Conservation (phyloP, 2,113 vertebrate genomes). For the Cryptotis parvus region DNA sequence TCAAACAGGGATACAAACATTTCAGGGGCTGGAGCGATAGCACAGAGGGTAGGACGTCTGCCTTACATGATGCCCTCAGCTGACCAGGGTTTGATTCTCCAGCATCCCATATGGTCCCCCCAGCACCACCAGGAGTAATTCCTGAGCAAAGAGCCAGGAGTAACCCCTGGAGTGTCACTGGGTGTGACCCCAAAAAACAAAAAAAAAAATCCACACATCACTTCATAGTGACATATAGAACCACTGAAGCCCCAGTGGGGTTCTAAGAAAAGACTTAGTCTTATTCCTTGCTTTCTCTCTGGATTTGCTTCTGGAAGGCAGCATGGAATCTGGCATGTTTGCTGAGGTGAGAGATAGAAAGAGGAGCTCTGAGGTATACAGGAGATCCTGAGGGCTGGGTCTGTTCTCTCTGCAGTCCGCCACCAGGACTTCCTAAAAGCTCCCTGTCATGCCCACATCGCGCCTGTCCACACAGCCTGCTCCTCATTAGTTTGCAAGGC, state of each 20-base stretch:
- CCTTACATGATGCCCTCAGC: no score
- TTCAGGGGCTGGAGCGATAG: no score
- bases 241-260: not conserved
- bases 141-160: no score
- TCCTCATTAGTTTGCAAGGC: conserved; percentile 54
- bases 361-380: not conserved
- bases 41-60: no score
- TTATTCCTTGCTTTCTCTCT: not conserved
- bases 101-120: no score
- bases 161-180: no score
- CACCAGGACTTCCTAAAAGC: not conserved
- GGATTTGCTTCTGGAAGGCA: not conserved
- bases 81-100: no score
- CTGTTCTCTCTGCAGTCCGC: not conserved
- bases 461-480: not conserved
- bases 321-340: not conserved
- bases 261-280: not conserved
- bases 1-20: not conserved
- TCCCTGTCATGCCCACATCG: not conserved
- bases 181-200: no score
- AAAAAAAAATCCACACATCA: no score
- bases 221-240: not conserved
- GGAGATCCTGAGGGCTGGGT: not conserved
- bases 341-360: not conserved
- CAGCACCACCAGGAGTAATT: no score